Evolutionary conservation across 2,888 invertebrate species (phyloP).

Genomic region (Phyllotreta cruciferae): DNA sequence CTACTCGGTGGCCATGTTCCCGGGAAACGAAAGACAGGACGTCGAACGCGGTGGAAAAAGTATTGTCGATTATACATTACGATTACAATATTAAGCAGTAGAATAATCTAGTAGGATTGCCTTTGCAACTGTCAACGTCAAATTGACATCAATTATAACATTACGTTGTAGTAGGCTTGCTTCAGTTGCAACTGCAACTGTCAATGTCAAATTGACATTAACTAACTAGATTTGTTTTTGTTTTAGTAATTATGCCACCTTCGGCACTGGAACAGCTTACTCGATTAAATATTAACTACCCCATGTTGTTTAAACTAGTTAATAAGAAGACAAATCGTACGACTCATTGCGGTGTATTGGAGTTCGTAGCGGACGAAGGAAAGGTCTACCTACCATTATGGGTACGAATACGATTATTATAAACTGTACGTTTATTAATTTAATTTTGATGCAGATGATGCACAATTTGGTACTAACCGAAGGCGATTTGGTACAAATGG

Average conservation of each 20-base stretch:
- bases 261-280: conserved; percentile 93
- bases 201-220: too few species aligned
- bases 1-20: conserved; percentile 94
- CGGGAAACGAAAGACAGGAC: conserved; percentile 91
- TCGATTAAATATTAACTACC: conserved; percentile 93
- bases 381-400: conserved; percentile 98
- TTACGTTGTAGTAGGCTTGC: too few species aligned
- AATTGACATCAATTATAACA: too few species aligned
- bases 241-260: conserved; percentile 96
- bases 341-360: conserved; percentile 96
- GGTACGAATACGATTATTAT: conserved; percentile 65
- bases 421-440: neutral
- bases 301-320: conserved; percentile 96
- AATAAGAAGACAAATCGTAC: conserved; percentile 84
- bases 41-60: conserved; percentile 97
- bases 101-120: too few species aligned
- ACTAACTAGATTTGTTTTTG: conserved; percentile 35
- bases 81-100: too few species aligned
- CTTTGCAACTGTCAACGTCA: too few species aligned
- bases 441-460: conserved; percentile 50
- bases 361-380: conserved; percentile 99
- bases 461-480: conserved; percentile 75
- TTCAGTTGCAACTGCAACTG: too few species aligned
- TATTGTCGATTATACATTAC: conserved; percentile 53
- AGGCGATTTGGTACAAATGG: conserved; percentile 85